phyloP scores from a whole-genome alignment of 2,888 invertebrate genomes.

The Cenopis cana region DNA sequence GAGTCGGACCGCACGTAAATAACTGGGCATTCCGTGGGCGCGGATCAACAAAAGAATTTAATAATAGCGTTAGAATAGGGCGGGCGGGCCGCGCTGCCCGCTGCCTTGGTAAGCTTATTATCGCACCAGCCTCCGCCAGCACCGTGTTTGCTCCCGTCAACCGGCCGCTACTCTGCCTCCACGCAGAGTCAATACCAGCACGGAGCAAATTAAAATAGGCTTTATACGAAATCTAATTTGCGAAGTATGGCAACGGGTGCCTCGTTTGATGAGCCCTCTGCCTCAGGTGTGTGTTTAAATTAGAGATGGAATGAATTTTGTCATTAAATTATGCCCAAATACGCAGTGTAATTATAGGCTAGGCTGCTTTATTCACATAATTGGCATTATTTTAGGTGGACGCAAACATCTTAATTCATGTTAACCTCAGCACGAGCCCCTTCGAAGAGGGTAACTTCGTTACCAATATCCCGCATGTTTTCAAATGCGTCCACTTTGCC shows the following conservation, averaged over 20 bases:
- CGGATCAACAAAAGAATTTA: conserved; percentile 81
- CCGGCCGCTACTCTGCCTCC: conserved; percentile 61
- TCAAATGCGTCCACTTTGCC: conserved; percentile 48
- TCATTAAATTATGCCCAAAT: conserved; percentile 6
- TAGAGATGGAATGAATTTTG: conserved; percentile 15
- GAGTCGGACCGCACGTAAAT: conserved; percentile 71
- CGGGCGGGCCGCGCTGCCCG: conserved; percentile 60
- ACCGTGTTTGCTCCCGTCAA: conserved; percentile 80
- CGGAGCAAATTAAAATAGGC: conserved; percentile 84
- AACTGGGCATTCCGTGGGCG: conserved; percentile 70
- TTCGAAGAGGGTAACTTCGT: conserved; percentile 8
- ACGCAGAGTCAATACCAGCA: conserved; percentile 68
- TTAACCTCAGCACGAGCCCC: background rate
- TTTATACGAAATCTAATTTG: conserved; percentile 84
- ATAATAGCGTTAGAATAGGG: conserved; percentile 71
- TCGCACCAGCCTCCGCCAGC: conserved; percentile 67
- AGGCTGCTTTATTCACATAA: background rate
- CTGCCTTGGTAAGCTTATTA: conserved; percentile 79
- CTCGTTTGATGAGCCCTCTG: conserved; percentile 67
- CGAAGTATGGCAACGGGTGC: conserved; percentile 69
- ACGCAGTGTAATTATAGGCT: background rate
- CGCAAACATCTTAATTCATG: background rate
- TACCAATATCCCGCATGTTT: conserved; percentile 32
- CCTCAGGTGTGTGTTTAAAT: conserved; percentile 46
- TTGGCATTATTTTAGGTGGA: background rate